phyloP scores from a whole-genome alignment of 2,888 invertebrate genomes.

The Lampropteryx suffumata region DNA sequence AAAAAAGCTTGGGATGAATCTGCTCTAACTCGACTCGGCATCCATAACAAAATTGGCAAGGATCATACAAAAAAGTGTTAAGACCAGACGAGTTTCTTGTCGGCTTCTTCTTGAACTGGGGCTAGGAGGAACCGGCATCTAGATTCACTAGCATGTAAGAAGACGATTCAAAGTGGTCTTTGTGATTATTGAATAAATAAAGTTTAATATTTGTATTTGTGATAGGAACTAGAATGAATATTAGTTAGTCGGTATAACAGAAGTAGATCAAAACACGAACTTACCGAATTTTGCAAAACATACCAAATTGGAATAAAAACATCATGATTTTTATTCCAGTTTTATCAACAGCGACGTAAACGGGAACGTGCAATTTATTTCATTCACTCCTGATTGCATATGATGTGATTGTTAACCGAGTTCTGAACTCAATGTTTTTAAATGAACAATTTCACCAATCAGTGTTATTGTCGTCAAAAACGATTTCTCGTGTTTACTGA shows the following conservation, averaged over 20 bases:
- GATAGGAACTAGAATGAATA: too few species aligned
- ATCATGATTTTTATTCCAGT: conserved; percentile 62
- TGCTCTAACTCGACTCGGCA: too few species aligned
- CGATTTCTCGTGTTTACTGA: conserved; percentile 2
- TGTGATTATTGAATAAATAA: too few species aligned
- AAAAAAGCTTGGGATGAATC: too few species aligned
- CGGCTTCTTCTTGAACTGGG: too few species aligned
- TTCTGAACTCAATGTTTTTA: conserved; percentile 29
- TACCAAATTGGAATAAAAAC: conserved; percentile 66
- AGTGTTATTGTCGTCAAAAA: conserved; percentile 5
- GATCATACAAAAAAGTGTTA: too few species aligned
- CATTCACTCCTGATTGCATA: conserved; percentile 73
- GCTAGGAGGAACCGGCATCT: too few species aligned
- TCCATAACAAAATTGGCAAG: too few species aligned
- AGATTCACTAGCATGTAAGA: too few species aligned
- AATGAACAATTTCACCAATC: conserved; percentile 15
- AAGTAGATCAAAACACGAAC: conserved; percentile 67
- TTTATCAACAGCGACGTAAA: conserved; percentile 62
- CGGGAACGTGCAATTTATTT: conserved; percentile 71
- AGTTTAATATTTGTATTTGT: too few species aligned
- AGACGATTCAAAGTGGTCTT: too few species aligned
- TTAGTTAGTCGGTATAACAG: conserved; percentile 44
- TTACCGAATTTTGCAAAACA: conserved; percentile 58
- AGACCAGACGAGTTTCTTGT: too few species aligned
- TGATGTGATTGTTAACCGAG: conserved; percentile 72